Percentiles rank a stretch among this genome's conserved stretches.
phyloP scores from a whole-genome alignment of 2,113 vertebrate species.

The Canis aureus region DNA sequence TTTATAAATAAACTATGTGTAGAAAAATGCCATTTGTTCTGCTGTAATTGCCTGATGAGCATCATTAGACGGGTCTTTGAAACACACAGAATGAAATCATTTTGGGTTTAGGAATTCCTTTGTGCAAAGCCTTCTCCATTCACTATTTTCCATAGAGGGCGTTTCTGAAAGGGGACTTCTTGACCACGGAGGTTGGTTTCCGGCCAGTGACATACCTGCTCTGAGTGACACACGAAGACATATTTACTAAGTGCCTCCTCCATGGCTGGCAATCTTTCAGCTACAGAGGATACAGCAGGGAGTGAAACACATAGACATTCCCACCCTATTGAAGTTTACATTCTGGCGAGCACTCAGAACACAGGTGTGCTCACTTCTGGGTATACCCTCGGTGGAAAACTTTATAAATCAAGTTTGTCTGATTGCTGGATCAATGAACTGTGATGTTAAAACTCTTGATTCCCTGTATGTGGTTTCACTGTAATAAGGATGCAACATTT shows the following conservation, averaged over 20 bases:
- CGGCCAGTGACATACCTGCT: not conserved
- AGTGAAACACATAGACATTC: not conserved
- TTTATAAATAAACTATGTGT: conserved; percentile 63
- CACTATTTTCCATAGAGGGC: not conserved
- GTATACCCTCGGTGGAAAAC: not conserved
- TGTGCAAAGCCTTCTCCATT: not conserved
- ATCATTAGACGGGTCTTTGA: conserved; percentile 49
- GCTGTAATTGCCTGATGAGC: conserved; percentile 32
- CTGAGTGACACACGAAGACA: not conserved
- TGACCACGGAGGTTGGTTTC: not conserved
- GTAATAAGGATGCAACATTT: not conserved
- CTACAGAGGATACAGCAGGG: not conserved
- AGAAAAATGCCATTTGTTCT: conserved; percentile 57
- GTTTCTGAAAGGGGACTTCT: not conserved
- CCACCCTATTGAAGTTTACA: not conserved
- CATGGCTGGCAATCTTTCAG: not conserved
- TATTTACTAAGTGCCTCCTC: not conserved
- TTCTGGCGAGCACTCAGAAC: not conserved
- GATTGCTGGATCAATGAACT: not conserved
- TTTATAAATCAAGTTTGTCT: not conserved
- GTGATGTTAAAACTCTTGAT: not conserved
- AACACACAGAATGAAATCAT: not conserved
- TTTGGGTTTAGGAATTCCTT: conserved; percentile 44
- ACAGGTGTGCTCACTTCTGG: not conserved
- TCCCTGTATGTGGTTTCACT: not conserved